Evolutionary conservation across 1,140 invertebrate genomes (phyloP).

Genomic region (Microvelia longipes): DNA sequence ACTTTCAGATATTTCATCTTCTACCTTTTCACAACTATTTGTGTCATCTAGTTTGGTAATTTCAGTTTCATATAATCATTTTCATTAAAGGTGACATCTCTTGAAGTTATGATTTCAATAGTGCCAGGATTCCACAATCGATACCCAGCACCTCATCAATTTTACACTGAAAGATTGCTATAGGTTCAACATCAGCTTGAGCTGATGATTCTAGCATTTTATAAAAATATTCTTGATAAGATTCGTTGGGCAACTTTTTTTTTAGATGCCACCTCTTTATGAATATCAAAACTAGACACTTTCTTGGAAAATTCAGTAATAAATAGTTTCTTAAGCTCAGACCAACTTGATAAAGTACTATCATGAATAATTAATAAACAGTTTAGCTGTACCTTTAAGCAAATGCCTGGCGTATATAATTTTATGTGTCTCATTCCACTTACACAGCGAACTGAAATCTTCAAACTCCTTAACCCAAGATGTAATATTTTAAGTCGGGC

Average conservation of each 20-base stretch:
- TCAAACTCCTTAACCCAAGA: background rate
- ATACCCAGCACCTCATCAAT: background rate
- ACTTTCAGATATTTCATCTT: too few species aligned
- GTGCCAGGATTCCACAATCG: too few species aligned
- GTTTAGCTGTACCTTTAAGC: background rate
- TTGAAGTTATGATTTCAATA: too few species aligned
- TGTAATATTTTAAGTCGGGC: background rate
- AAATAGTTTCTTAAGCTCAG: background rate
- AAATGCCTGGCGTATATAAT: background rate
- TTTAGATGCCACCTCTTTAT: background rate
- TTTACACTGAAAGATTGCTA: background rate
- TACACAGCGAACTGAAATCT: background rate
- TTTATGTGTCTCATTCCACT: background rate
- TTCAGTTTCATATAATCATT: too few species aligned
- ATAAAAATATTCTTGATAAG: background rate
- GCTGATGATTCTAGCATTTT: background rate
- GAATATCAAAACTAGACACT: background rate
- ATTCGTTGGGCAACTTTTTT: background rate
- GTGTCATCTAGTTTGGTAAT: too few species aligned
- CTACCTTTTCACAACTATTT: too few species aligned
- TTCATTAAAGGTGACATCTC: too few species aligned
- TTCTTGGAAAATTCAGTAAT: background rate
- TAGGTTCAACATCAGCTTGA: background rate
- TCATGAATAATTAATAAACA: background rate
- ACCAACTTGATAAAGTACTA: background rate